These are phyloP conservation scores for Drosophila anomalata DNA, from an alignment of 2,888 invertebrate species.

Conservation along the genomic window DNA sequence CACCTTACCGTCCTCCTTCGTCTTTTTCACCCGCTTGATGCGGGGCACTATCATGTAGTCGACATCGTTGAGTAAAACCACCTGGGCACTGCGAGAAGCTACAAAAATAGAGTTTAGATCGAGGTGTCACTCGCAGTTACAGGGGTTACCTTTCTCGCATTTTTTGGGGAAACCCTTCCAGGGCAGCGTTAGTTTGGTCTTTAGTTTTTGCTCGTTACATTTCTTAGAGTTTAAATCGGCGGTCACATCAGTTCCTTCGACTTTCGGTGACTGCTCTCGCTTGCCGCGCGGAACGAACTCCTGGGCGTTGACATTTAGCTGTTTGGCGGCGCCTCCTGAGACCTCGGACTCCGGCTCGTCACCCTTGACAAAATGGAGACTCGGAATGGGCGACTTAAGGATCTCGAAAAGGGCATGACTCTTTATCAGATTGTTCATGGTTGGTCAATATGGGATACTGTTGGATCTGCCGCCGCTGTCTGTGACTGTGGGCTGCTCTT, in stretches of 20 bases:
- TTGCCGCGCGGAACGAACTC: constrained; percentile 56
- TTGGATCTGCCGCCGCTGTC: neutral
- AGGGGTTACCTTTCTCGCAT: constrained; percentile 4
- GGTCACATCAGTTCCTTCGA: neutral
- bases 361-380: neutral
- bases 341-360: neutral
- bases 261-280: neutral
- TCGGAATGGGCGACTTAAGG: constrained; percentile 30
- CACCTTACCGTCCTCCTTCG: neutral
- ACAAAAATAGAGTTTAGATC: neutral
- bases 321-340: neutral
- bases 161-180: constrained; percentile 72
- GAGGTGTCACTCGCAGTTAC: neutral
- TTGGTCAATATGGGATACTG: neutral
- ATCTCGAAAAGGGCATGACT: constrained; percentile 32
- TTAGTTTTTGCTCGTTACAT: constrained; percentile 9
- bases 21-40: constrained; percentile 17
- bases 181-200: constrained; percentile 49
- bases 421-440: constrained; percentile 48
- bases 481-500: constrained; percentile 16
- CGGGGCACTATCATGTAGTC: constrained; percentile 40
- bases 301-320: constrained; percentile 60
- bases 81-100: constrained; percentile 19
- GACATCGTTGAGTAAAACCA: constrained; percentile 13
- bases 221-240: neutral